phyloP scores from a whole-genome alignment of 2,113 vertebrate genomes.

The Mixornis gularis region DNA sequence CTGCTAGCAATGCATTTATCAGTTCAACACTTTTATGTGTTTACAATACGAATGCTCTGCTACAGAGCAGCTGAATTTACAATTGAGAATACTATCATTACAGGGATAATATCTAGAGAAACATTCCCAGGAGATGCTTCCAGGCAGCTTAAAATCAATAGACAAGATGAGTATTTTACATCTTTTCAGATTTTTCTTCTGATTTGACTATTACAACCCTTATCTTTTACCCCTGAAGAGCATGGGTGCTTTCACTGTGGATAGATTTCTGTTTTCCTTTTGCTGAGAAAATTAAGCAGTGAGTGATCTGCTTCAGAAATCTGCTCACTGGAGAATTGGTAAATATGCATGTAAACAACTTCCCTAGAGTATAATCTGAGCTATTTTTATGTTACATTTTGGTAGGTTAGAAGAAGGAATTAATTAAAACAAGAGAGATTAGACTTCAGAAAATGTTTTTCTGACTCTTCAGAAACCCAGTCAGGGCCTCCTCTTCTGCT shows the following conservation, averaged over 20 bases:
- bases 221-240: conserved; percentile 18
- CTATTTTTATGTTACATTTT: neutral
- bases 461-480: neutral
- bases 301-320: conserved; percentile 39
- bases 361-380: conserved; percentile 13
- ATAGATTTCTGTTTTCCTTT: neutral
- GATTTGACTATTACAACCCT: neutral
- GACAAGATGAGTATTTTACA: neutral
- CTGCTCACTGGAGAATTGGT: conserved; percentile 4
- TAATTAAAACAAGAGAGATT: neutral
- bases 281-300: conserved; percentile 23
- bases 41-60: neutral
- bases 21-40: neutral
- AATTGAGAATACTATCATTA: neutral
- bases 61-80: conserved; percentile 1
- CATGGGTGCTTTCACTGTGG: neutral
- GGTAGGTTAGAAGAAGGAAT: neutral
- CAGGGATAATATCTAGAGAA: conserved; percentile 13
- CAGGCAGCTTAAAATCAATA: conserved; percentile 21
- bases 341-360: conserved; percentile 36
- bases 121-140: conserved; percentile 5
- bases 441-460: neutral
- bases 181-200: neutral
- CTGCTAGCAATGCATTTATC: neutral
- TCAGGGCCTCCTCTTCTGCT: neutral